phyloP scores from a whole-genome alignment of 1,140 invertebrate genomes.

The Druon quercuslanigerum region DNA sequence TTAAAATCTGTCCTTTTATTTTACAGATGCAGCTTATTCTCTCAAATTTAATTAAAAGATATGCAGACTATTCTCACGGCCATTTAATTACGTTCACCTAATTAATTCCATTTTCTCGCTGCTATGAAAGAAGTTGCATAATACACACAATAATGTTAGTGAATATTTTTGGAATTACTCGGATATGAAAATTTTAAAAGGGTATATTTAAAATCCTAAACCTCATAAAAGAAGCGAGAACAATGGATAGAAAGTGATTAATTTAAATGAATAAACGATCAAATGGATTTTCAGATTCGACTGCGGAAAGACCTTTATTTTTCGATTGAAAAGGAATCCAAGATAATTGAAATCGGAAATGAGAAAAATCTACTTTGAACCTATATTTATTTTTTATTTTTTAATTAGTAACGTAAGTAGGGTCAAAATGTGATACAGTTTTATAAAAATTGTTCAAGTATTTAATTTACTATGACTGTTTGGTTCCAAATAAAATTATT shows the following conservation, averaged over 20 bases:
- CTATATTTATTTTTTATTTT: too few relatives aligned
- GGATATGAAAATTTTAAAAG: background rate
- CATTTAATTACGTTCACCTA: constrained; percentile 38
- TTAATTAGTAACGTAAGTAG: too few relatives aligned
- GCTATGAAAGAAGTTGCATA: background rate
- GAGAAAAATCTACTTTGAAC: too few relatives aligned
- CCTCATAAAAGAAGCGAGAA: background rate
- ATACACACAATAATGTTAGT: background rate
- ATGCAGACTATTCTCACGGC: constrained; percentile 36
- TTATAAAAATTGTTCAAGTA: too few relatives aligned
- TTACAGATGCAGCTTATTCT: constrained; percentile 28
- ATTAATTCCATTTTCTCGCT: constrained; percentile 35
- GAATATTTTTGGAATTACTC: background rate
- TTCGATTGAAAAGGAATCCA: background rate
- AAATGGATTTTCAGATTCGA: background rate
- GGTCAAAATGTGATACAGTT: too few relatives aligned
- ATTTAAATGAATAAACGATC: background rate
- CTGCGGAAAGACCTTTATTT: background rate
- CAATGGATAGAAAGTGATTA: constrained; percentile 12
- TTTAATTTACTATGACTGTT: too few relatives aligned
- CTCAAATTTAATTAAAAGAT: constrained; percentile 38
- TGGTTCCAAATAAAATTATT: too few relatives aligned
- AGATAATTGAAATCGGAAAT: too few relatives aligned
- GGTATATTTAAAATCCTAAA: background rate
- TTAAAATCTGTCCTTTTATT: constrained; percentile 28